Evolutionary conservation across 2,113 vertebrate genomes (phyloP).

Genomic region (Ophthalmolycus amberensis): DNA sequence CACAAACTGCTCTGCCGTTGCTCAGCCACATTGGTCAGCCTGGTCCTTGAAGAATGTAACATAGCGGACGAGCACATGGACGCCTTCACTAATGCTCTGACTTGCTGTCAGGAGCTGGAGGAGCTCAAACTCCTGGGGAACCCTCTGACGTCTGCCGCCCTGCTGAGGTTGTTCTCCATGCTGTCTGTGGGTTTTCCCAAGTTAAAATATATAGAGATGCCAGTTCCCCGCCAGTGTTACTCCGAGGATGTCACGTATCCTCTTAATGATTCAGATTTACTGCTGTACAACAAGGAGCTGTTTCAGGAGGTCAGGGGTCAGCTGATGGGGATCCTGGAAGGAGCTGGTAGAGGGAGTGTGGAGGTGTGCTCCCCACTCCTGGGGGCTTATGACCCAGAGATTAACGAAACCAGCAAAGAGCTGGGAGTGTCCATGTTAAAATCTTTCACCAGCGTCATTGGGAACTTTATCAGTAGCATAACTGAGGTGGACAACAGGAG

Average conservation of each 20-base stretch:
- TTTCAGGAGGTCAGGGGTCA: conserved; percentile 85
- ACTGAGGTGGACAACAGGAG: conserved; percentile 66
- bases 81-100: conserved; percentile 82
- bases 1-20: conserved; percentile 89
- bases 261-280: conserved; percentile 84
- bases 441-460: conserved; percentile 88
- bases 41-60: conserved; percentile 91
- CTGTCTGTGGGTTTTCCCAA: conserved; percentile 82
- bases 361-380: conserved; percentile 88
- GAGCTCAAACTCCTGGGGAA: conserved; percentile 93
- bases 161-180: conserved; percentile 83
- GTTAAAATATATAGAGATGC: conserved; percentile 89
- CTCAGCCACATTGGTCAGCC: conserved; percentile 82
- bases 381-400: conserved; percentile 90
- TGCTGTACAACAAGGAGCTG: conserved; percentile 85
- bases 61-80: conserved; percentile 86
- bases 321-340: conserved; percentile 83
- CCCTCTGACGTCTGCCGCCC: conserved; percentile 84
- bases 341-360: conserved; percentile 84
- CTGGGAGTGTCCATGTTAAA: conserved; percentile 88
- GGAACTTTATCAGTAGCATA: conserved; percentile 85
- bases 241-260: conserved; percentile 87
- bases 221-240: conserved; percentile 94
- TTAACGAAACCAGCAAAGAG: conserved; percentile 92
- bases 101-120: conserved; percentile 83